These are phyloP conservation scores for Epistrophe eligans DNA, from an alignment of 2,888 invertebrate genomes.

Conservation along the genomic window DNA sequence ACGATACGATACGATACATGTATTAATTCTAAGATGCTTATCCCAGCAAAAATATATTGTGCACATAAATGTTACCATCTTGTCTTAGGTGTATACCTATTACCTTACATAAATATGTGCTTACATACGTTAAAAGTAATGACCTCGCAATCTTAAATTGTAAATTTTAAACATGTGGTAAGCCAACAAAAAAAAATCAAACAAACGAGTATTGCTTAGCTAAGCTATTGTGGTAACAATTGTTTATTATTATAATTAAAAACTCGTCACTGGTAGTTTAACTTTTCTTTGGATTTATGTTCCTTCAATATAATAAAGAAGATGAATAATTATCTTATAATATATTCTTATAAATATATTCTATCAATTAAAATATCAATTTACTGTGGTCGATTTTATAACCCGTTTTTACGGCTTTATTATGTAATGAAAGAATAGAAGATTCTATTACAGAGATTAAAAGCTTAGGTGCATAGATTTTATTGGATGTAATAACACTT, in stretches of 20 bases:
- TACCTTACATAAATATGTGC: too few relatives aligned
- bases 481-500: neutral
- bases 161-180: neutral
- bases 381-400: neutral
- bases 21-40: too few relatives aligned
- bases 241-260: neutral
- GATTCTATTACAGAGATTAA: neutral
- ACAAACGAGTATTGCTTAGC: neutral
- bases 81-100: too few relatives aligned
- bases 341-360: neutral
- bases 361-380: neutral
- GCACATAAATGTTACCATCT: too few relatives aligned
- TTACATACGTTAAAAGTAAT: neutral
- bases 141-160: neutral
- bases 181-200: neutral
- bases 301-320: neutral
- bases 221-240: neutral
- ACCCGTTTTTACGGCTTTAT: neutral
- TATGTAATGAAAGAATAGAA: neutral
- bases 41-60: too few relatives aligned
- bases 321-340: neutral
- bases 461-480: neutral
- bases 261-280: neutral
- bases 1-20: too few relatives aligned
- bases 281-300: constrained; percentile 1